Conservation (phyloP, 1,140 invertebrate genomes). For the Polypedilum pembai region DNA sequence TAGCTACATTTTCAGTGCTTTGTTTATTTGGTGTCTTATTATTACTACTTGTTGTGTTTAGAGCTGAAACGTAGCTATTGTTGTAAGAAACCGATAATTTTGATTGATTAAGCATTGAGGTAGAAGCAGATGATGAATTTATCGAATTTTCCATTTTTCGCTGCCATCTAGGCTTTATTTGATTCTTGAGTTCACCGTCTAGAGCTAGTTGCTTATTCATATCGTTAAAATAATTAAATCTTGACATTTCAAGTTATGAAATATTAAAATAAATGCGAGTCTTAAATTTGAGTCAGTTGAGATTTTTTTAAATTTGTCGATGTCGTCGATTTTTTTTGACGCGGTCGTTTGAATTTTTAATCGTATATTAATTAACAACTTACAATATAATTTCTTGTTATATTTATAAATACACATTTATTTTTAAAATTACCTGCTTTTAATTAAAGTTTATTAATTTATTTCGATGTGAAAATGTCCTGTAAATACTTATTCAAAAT, state of each 20-base stretch:
- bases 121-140: constrained; percentile 40
- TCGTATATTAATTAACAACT: too few relatives aligned
- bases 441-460: too few relatives aligned
- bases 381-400: too few relatives aligned
- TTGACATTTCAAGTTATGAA: constrained; percentile 54
- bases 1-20: constrained; percentile 27
- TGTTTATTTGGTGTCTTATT: constrained; percentile 45
- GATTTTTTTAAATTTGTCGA: neutral
- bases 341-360: too few relatives aligned
- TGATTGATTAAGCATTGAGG: constrained; percentile 47
- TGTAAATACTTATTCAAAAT: neutral
- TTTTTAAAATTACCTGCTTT: too few relatives aligned
- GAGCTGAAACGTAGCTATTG: constrained; percentile 44
- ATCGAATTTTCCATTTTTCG: constrained; percentile 52
- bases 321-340: too few relatives aligned
- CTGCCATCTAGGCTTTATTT: constrained; percentile 70
- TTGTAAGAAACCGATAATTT: constrained; percentile 51
- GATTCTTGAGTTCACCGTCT: constrained; percentile 66
- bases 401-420: too few relatives aligned
- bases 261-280: neutral
- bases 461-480: too few relatives aligned
- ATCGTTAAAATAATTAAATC: constrained; percentile 70
- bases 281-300: neutral
- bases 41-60: constrained; percentile 37
- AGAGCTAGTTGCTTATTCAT: constrained; percentile 64